Conservation (phyloP, 2,888 invertebrate genomes). For the Odontocerum albicorne region DNA sequence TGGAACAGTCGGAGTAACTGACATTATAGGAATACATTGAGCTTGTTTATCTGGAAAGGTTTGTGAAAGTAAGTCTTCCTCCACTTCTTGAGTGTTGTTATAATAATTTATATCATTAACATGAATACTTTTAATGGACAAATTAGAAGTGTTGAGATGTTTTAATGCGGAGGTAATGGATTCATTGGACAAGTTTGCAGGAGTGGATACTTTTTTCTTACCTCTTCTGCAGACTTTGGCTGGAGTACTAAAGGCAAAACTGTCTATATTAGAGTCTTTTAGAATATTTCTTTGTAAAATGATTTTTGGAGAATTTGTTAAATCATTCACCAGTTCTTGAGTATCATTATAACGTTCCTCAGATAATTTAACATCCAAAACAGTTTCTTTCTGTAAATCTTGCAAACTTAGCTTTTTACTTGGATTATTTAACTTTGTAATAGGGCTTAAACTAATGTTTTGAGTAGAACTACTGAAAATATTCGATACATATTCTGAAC, state of each 20-base stretch:
- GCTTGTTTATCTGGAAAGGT: background rate
- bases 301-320: background rate
- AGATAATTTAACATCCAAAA: no score
- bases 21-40: no score
- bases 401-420: no score
- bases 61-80: conserved; percentile 14
- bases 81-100: conserved; percentile 12
- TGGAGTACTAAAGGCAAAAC: conserved; percentile 11
- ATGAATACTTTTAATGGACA: conserved; percentile 4
- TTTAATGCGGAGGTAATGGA: conserved; percentile 3
- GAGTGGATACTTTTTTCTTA: background rate
- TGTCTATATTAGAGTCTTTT: background rate
- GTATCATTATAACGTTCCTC: conserved; percentile 10
- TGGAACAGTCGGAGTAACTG: no score
- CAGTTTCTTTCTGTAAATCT: no score
- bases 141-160: conserved; percentile 4
- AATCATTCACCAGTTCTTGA: background rate
- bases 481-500: no score
- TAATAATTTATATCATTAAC: conserved; percentile 3
- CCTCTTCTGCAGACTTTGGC: conserved; percentile 3
- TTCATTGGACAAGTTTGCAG: background rate
- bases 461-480: no score
- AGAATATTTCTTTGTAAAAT: conserved; percentile 9
- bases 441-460: no score
- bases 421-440: no score